Base-by-base conservation (phyloP, 2,797 vertebrate genomes). In the Tarsius wallacei region DNA sequence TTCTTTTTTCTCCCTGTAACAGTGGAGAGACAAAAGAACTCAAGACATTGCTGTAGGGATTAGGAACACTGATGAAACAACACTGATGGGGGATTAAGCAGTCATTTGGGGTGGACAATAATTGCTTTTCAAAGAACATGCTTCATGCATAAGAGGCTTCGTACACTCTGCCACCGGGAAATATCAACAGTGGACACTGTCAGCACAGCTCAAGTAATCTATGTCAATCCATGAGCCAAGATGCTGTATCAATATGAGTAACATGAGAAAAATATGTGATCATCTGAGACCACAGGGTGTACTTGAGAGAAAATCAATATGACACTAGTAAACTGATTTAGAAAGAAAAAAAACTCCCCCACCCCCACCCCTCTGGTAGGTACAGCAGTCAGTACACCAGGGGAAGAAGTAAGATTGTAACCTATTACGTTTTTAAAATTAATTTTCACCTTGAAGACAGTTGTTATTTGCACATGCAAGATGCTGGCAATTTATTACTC, bases 221-320 rank as follows among this genome's bases (percentile, higher is more conserved):
- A 42, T 68, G 91, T 90, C 83, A 96, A 78, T 88, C 61, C 51
- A 68, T 14, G 71, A 96, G 94, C n/a, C 76, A 94, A 97, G 91
- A 70, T 95, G 70, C 88, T 96, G 87, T 70, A 96, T 85, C 49
- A 76, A 73, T 66, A 96, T 12, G 4, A 96, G 26, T 87, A 93
- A 97, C 3, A 3, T 21, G 96, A 64, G 84, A 90, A 89, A 42
- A 85, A 70, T 87, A 61, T 12, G 64, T 33, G 74, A 97, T 93
- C 97, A 90, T 76, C 92, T 63, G 90, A 96, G 51, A 93, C 84
- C 93, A 87, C 6, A 36, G 87, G 95, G n/a, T 31, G 80, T 12
- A 90, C 84, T 90, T 97, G 84, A 97, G 96, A 96, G 77, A 98
- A 97, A 98, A 96, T 97, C 97, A 97, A 89, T 92, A 95, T 74